Conservation (phyloP, 2,113 vertebrate genomes). For the Lycocorax pyrrhopterus region DNA sequence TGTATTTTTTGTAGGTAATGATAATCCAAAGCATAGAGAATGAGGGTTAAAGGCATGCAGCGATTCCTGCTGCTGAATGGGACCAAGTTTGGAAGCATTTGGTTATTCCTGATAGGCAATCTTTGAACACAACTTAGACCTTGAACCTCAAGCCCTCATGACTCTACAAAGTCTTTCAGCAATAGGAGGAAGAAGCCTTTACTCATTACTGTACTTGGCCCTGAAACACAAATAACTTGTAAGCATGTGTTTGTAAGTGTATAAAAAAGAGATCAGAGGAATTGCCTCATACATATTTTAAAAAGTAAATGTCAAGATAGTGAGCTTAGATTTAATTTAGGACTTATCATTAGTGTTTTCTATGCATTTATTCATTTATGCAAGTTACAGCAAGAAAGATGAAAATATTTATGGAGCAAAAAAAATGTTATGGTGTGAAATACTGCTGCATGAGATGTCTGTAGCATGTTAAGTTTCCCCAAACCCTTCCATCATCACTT, state of each 20-base stretch:
- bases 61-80: not conserved
- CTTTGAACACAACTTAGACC: not conserved
- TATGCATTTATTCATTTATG: slow-evolving; percentile 54
- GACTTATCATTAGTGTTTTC: slow-evolving; percentile 1
- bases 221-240: not conserved
- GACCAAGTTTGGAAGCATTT: not conserved
- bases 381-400: slow-evolving; percentile 17
- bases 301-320: slow-evolving; percentile 11
- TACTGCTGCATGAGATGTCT: not conserved
- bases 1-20: not conserved
- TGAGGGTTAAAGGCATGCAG: not conserved
- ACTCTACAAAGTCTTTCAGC: not conserved
- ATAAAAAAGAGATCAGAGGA: slow-evolving; percentile 36
- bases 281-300: slow-evolving; percentile 49
- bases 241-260: not conserved
- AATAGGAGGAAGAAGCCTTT: not conserved
- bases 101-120: not conserved
- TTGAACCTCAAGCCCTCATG: not conserved
- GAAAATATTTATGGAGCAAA: slow-evolving; percentile 41
- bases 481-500: not conserved
- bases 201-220: not conserved
- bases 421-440: not conserved
- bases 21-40: not conserved
- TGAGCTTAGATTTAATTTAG: slow-evolving; percentile 35
- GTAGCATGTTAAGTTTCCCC: not conserved